These are phyloP conservation scores for Microctonus hyperodae DNA, from an alignment of 2,888 invertebrate species.

Conservation along the genomic window DNA sequence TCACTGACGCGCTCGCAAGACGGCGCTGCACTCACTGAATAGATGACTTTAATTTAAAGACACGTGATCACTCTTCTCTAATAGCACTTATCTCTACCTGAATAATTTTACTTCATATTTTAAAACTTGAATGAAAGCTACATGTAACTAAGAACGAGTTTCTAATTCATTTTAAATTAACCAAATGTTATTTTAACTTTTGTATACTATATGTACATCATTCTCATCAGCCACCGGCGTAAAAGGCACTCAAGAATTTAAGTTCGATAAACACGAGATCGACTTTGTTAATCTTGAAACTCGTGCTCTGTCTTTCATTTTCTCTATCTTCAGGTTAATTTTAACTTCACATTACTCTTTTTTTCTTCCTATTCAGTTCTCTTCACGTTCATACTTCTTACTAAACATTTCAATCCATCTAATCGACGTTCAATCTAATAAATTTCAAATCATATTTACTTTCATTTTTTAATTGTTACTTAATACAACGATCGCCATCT, in stretches of 20 bases:
- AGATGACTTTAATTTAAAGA: background rate
- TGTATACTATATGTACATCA: background rate
- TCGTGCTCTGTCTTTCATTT: too few species aligned
- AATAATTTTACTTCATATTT: background rate
- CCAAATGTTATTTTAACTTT: slow-evolving; percentile 4
- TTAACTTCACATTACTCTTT: background rate
- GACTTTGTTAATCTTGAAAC: slow-evolving; percentile 6
- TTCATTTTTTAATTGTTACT: background rate
- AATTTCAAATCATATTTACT: background rate
- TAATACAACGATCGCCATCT: slow-evolving; percentile 22
- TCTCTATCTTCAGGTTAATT: slow-evolving; percentile 16
- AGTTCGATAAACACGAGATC: slow-evolving; percentile 20
- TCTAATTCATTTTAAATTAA: slow-evolving; percentile 16
- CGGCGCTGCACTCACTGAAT: background rate
- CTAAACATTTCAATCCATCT: background rate
- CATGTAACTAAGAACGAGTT: slow-evolving; percentile 15
- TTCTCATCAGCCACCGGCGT: background rate
- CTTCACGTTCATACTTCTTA: background rate
- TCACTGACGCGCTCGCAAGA: slow-evolving; percentile 9
- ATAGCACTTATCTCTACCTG: background rate
- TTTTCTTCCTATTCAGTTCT: background rate
- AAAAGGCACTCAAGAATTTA: background rate
- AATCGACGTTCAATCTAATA: background rate
- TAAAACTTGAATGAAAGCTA: background rate
- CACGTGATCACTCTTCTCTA: background rate